A percentile compares a stretch with the other conserved stretches of the same genome.
phyloP scores from a whole-genome alignment of 2,113 vertebrate species.

The Toxotes jaculatrix region DNA sequence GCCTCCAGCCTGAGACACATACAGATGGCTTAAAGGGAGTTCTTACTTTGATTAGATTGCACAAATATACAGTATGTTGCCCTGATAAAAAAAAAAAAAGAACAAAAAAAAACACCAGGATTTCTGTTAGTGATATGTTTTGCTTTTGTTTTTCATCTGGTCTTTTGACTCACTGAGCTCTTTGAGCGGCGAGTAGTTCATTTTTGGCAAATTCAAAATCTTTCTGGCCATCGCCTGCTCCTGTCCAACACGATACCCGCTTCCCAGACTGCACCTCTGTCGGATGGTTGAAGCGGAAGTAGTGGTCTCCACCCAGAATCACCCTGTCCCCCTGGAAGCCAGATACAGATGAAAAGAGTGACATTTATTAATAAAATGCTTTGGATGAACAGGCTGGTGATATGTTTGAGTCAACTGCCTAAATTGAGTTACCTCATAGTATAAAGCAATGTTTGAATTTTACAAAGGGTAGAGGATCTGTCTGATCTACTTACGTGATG shows the following conservation, averaged over 20 bases:
- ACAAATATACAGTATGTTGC: not conserved
- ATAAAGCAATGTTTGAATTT: not conserved
- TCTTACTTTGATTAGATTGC: not conserved
- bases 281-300: conserved; percentile 97
- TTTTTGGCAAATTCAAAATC: conserved; percentile 98
- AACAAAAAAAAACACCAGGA: not conserved
- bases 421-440: not conserved
- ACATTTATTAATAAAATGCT: not conserved
- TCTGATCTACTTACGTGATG: conserved; percentile 88
- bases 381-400: not conserved
- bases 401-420: not conserved
- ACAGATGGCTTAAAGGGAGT: conserved; percentile 9
- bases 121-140: not conserved
- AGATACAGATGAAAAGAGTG: not conserved
- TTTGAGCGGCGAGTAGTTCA: conserved; percentile 91
- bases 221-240: conserved; percentile 85
- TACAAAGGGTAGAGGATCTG: not conserved
- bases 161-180: conserved; percentile 86
- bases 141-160: not conserved
- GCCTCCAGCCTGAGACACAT: conserved; percentile 87
- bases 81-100: not conserved
- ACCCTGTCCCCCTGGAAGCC: conserved; percentile 91
- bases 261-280: conserved; percentile 89
- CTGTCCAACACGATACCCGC: conserved; percentile 78
- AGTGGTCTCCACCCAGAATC: conserved; percentile 96